Conservation (phyloP, 2,797 vertebrate species). For the Acomys russatus region DNA sequence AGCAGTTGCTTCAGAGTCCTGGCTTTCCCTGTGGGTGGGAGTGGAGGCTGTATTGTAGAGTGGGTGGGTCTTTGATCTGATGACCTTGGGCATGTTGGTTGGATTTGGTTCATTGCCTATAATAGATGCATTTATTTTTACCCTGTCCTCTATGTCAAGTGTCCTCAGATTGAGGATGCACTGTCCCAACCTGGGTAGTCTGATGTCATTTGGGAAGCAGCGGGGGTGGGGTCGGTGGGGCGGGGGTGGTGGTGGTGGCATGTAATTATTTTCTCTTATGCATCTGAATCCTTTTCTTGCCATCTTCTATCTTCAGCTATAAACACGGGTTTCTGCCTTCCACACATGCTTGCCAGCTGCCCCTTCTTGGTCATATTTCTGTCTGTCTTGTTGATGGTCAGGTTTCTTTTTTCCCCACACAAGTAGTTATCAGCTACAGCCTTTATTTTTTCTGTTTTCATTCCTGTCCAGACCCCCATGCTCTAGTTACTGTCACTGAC, state of each 20-base stretch:
- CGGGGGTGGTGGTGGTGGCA: too few relatives aligned
- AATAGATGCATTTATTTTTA: background rate
- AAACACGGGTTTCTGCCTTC: slow-evolving; percentile 64
- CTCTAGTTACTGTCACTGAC: background rate
- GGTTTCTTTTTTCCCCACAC: background rate
- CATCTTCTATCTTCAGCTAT: background rate
- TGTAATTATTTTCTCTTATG: slow-evolving; percentile 25
- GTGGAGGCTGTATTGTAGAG: background rate
- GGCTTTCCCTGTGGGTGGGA: background rate
- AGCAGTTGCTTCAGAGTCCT: background rate
- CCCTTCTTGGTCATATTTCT: background rate
- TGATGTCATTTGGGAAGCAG: slow-evolving; percentile 31
- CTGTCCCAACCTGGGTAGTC: background rate
- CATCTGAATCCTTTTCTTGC: slow-evolving; percentile 45
- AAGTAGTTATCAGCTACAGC: background rate
- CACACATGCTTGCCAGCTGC: slow-evolving; percentile 61
- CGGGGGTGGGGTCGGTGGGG: too few relatives aligned
- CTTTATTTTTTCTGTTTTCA: background rate
- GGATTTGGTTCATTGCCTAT: background rate
- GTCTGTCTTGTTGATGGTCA: slow-evolving; percentile 33
- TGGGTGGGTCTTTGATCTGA: background rate
- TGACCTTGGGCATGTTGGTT: background rate
- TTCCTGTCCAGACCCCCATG: background rate
- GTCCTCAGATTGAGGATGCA: slow-evolving; percentile 12
- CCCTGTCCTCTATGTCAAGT: background rate